These are phyloP conservation scores for Conistra vaccinii DNA, from an alignment of 2,888 invertebrate species.

Conservation along the genomic window DNA sequence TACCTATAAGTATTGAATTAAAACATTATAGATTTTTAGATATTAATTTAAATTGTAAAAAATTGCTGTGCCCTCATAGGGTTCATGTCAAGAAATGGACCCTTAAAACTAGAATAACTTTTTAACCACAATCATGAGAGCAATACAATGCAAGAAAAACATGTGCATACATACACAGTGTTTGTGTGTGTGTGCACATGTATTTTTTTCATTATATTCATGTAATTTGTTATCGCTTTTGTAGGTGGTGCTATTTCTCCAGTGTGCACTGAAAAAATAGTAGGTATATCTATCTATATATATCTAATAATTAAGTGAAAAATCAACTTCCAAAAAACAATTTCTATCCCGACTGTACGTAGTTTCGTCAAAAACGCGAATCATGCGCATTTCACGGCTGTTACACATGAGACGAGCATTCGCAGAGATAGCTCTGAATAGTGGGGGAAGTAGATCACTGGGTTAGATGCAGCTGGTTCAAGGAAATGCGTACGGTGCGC, in stretches of 20 bases:
- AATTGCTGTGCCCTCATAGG: not conserved
- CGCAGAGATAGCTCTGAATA: constrained; percentile 56
- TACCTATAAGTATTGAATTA: not conserved
- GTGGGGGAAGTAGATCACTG: constrained; percentile 78
- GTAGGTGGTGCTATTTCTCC: not conserved
- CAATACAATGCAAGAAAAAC: no score
- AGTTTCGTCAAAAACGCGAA: constrained; percentile 69
- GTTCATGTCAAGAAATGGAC: no score
- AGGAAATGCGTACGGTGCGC: constrained; percentile 66
- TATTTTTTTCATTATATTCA: not conserved
- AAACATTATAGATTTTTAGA: not conserved
- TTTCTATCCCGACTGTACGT: constrained; percentile 56
- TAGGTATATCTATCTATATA: not conserved
- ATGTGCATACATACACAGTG: no score
- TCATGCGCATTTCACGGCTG: constrained; percentile 77
- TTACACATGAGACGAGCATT: constrained; percentile 68
- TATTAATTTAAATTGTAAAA: not conserved
- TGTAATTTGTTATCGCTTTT: not conserved
- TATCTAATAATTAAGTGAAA: not conserved
- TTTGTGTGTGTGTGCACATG: not conserved
- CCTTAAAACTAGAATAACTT: no score
- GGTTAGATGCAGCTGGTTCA: constrained; percentile 71
- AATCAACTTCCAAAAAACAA: constrained; percentile 16
- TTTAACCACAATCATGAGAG: not conserved
- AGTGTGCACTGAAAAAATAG: not conserved